Evolutionary conservation across 2,888 invertebrate species (phyloP).

Genomic region (Ochropleura plecta): DNA sequence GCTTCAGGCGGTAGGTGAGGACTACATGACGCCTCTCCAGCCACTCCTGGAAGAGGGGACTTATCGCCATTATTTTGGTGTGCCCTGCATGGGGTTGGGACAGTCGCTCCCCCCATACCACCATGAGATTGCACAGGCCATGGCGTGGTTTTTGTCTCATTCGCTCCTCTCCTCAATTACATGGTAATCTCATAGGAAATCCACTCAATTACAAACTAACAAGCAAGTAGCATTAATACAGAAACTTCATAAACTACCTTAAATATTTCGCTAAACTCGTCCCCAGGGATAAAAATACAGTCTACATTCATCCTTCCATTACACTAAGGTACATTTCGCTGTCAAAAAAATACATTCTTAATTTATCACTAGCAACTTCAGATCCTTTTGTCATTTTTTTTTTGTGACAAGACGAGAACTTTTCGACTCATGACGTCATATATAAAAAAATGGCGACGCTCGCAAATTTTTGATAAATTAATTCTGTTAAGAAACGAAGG

Average conservation of each 20-base stretch:
- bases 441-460: constrained; percentile 44
- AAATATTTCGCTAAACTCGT: constrained; percentile 39
- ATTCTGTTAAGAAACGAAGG: constrained; percentile 41
- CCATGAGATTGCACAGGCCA: too few species aligned
- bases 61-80: too few species aligned
- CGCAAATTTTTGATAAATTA: constrained; percentile 56
- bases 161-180: constrained; percentile 1
- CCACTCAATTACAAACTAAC: constrained; percentile 14
- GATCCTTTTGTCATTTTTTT: constrained; percentile 57
- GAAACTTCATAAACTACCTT: constrained; percentile 49
- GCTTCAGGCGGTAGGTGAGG: too few species aligned
- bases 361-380: constrained; percentile 68
- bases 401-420: constrained; percentile 49
- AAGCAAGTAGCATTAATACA: constrained; percentile 30
- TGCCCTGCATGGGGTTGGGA: too few species aligned
- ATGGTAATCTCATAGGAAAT: constrained; percentile 39
- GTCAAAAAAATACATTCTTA: constrained; percentile 64
- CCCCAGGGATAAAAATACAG: constrained; percentile 17
- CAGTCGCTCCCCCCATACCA: too few species aligned
- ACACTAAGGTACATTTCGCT: constrained; percentile 23
- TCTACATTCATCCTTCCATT: constrained; percentile 32
- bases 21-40: too few species aligned
- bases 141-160: too few species aligned
- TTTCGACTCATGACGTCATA: constrained; percentile 59
- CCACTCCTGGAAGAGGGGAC: too few species aligned